Percentiles rank a stretch among this genome's conserved stretches.
Evolutionary conservation across 2,797 vertebrate species (phyloP).

Genomic region (Anabacerthia variegaticeps): DNA sequence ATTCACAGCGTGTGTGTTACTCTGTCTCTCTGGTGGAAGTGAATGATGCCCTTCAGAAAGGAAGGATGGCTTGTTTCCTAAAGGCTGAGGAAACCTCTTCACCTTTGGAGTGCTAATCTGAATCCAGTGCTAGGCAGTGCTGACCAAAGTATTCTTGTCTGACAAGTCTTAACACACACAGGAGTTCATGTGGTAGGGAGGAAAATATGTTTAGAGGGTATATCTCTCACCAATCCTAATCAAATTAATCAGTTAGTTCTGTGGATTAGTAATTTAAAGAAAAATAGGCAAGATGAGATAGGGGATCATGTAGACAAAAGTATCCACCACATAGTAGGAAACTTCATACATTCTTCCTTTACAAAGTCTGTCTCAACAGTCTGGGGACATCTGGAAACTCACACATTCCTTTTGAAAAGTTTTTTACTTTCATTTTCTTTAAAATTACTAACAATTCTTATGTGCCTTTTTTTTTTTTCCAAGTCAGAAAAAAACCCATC

Average conservation of each 20-base stretch:
- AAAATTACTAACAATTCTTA: not conserved
- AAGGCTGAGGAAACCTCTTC: not conserved
- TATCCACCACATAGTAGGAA: not conserved
- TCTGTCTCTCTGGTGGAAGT: not conserved
- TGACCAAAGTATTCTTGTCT: not conserved
- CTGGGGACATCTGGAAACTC: not conserved
- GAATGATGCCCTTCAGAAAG: not conserved
- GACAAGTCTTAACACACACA: not conserved
- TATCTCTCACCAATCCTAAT: not conserved
- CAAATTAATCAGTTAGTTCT: not conserved
- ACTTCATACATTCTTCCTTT: not conserved
- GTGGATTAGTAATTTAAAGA: not conserved
- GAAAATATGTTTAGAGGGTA: not conserved
- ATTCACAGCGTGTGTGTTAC: not conserved
- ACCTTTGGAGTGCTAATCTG: not conserved
- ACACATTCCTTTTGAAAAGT: not conserved
- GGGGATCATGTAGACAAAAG: not conserved
- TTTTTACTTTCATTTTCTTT: not conserved
- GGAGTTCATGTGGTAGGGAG: not conserved
- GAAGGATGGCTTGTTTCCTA: not conserved
- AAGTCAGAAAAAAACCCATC: accelerated
- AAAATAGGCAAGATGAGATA: not conserved
- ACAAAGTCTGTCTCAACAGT: not conserved
- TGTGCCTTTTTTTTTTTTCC: not conserved
- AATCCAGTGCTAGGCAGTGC: not conserved